Conservation (phyloP, 1,140 invertebrate genomes). For the Rhizoglyphus robini region DNA sequence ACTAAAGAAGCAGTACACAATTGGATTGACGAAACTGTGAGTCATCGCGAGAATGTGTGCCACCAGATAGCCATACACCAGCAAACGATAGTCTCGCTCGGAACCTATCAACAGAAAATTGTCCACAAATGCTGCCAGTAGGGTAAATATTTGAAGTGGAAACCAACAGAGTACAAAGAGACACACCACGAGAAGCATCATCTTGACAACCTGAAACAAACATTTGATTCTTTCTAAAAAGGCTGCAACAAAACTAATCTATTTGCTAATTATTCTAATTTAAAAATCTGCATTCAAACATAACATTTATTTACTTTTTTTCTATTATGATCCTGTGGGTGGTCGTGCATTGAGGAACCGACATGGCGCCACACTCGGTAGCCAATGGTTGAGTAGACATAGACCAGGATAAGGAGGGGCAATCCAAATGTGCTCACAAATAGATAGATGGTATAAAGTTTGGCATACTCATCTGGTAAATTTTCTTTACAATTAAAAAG, state of each 20-base stretch:
- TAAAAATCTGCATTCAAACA: no score
- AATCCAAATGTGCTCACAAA: conserved; percentile 40
- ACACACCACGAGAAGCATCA: conserved; percentile 40
- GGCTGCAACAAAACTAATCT: no score
- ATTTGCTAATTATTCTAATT: no score
- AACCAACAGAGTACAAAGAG: conserved; percentile 43
- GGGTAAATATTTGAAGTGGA: conserved; percentile 36
- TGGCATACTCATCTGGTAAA: conserved; percentile 25
- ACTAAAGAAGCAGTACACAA: conserved; percentile 75
- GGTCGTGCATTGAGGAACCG: no score
- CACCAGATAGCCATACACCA: conserved; percentile 36
- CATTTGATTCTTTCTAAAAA: no score
- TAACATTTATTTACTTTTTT: no score
- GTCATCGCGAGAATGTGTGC: conserved; percentile 44
- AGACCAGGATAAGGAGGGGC: conserved; percentile 37
- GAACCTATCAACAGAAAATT: conserved; percentile 27
- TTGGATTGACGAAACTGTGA: conserved; percentile 71
- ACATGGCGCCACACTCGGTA: conserved; percentile 36
- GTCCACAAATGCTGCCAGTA: conserved; percentile 30
- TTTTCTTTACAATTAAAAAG: conserved; percentile 34
- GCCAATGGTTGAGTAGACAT: conserved; percentile 37
- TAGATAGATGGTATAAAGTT: conserved; percentile 35
- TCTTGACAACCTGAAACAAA: conserved; percentile 44
- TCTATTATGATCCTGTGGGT: conserved; percentile 37
- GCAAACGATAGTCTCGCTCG: conserved; percentile 27